Conservation (phyloP, 2,888 invertebrate genomes). For the Entomobrya proxima region DNA sequence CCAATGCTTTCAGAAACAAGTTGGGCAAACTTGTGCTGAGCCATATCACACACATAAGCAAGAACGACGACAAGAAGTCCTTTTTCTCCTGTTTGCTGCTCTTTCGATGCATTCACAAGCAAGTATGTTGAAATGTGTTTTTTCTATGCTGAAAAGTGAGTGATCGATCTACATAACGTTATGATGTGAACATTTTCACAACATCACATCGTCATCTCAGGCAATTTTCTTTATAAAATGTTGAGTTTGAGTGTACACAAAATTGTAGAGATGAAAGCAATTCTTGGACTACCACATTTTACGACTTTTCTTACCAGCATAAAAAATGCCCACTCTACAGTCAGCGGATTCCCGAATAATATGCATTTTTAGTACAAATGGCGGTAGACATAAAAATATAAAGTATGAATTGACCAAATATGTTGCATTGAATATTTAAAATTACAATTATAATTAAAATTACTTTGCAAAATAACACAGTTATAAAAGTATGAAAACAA, state of each 20-base stretch:
- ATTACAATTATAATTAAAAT: no score
- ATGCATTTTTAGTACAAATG: no score
- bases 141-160: conserved; percentile 49
- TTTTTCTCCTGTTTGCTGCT: conserved; percentile 18
- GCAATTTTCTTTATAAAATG: conserved; percentile 19
- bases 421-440: no score
- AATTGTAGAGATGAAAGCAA: no score
- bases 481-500: no score
- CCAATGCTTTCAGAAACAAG: not conserved
- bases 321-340: no score
- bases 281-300: no score
- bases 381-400: no score
- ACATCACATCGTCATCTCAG: conserved; percentile 18
- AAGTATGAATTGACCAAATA: no score
- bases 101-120: conserved; percentile 29
- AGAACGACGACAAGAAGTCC: conserved; percentile 1
- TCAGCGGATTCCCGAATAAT: no score
- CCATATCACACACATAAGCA: conserved; percentile 19
- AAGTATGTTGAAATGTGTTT: conserved; percentile 53
- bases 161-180: conserved; percentile 53
- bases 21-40: not conserved
- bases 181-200: conserved; percentile 51
- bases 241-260: not conserved
- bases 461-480: no score
- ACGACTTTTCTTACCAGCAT: no score